Base-by-base conservation (phyloP, 2,888 invertebrate species). In the Caenorhabditis zanzibari region DNA sequence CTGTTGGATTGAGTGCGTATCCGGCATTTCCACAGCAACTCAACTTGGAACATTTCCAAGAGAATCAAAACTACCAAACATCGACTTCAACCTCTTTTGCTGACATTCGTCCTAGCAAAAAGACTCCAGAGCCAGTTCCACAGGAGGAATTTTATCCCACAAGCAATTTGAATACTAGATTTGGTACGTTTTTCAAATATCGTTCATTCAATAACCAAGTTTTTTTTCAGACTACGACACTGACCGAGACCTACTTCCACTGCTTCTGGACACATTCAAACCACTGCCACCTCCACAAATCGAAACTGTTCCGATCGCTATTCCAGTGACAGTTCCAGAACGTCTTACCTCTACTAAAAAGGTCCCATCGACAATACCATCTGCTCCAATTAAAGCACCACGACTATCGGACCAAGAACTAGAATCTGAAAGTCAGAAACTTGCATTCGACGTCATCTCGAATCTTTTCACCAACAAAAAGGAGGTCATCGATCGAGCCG, bases 221-320 rank as follows among this genome's bases (percentile, higher is more conserved):
- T 56, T 5, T 14, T 16, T 68, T 76, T 41, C 69, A 76, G 76
- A 76, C 12, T 74, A 64, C 52, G 35, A 74, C 19, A 16, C 22
- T 3, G 68, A 52, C 10, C 64, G 47, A 12, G 76, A 76, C 16
- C 35, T 68, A 16, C 35, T 76, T 22, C 76, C 76, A 26, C 49
- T 68, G 0, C 68, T 76, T 1, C 69, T 82, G 32, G 69, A 85
- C 71, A 69, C 79, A 16, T 85, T 75, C 71, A 66, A 81, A 14
- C 72, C 79, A 32, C 41, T 77, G 0, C 77, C 77, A 24, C 54
- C 77, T 44, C 54, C 69, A 9, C 26, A 68, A 38, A 24, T 61
- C 24, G n/a, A 41, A 28, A 19, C 28, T 38, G 49, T 9, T 14
- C 59, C 76, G 2, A 59, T 75, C 9, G 1, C 44, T 2, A 49